phyloP scores from a whole-genome alignment of 1,140 invertebrate genomes.

The Lamellibrachia luymesi region DNA sequence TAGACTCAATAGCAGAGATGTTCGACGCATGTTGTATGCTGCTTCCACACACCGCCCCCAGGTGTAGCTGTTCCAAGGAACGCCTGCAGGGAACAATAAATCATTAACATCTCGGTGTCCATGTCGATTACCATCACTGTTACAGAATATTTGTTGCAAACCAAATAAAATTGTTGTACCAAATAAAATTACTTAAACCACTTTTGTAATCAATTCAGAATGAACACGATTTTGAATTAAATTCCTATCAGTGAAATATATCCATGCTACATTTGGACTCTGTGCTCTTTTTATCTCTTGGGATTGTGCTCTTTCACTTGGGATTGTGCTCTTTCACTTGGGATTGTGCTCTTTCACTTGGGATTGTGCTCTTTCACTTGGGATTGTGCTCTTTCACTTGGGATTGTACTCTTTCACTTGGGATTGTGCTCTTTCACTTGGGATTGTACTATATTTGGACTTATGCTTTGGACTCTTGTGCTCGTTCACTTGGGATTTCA shows the following conservation, averaged over 20 bases:
- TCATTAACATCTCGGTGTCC: background rate
- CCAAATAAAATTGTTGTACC: background rate
- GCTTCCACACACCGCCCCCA: constrained; percentile 88
- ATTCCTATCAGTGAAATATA: background rate
- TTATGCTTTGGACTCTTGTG: too few species aligned
- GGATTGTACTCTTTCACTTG: too few species aligned
- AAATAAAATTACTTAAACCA: background rate
- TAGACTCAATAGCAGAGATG: constrained; percentile 84
- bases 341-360: too few species aligned
- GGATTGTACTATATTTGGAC: too few species aligned
- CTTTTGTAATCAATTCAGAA: background rate
- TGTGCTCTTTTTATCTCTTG: background rate
- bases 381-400: too few species aligned
- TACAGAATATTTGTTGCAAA: background rate
- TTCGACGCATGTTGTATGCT: constrained; percentile 77
- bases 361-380: too few species aligned
- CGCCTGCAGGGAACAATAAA: constrained; percentile 56
- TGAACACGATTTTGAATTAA: background rate
- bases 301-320: too few species aligned
- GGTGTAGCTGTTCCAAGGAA: constrained; percentile 85
- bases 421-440: too few species aligned
- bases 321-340: too few species aligned
- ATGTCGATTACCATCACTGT: background rate
- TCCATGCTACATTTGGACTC: background rate
- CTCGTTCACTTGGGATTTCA: background rate